Base-by-base conservation (phyloP, 2,113 vertebrate genomes). In the Columba livia region DNA sequence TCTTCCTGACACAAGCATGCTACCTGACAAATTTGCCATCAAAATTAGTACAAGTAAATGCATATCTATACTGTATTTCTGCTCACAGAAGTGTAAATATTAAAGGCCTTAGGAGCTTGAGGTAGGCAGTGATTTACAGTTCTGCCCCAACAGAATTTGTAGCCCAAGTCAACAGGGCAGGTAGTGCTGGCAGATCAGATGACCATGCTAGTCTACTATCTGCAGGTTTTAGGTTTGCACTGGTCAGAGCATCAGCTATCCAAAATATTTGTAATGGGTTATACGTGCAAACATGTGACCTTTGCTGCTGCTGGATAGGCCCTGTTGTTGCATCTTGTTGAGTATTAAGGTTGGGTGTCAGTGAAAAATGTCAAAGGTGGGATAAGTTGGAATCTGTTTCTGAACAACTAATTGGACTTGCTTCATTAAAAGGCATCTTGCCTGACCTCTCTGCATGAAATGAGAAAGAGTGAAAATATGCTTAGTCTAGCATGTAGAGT, bases 191-290 rank as follows among this genome's bases (percentile, higher is more conserved):
- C 58, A 86, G 91, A 79, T 89, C 77, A 50, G 70, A 75, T 32
- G 82, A 57, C 48, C 24, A 16, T 40, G 61, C 70, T 21, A 71
- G 65, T 72, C 31, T 77, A 23, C 77, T 71, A 58, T 65, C 62
- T 93, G 50, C 36, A 84, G 65, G 51, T 88, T 96, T 96, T 91
- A 94, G 54, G 48, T 90, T 97, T 89, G 71, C 21, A 28, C 40
- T 88, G 40, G 69, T 65, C 62, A 75, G 69, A 94, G 74, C 83
- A 50, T 85, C 51, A 80, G 95, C 36, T 94, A 94, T 79, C 88
- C 81, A 88, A 70, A 97, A 51, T 44, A 54, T 77, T 79, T 93
- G 17, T 70, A 81, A 78, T 47, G 60, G 23, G 56, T 65, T 96
- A 66, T 93, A 89, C 77, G 80, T 91, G 79, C 90, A 96, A 65